Percentiles rank a stretch among this genome's conserved stretches.
These are phyloP conservation scores for Furcifer pardalis DNA, from an alignment of 2,797 vertebrate genomes.

Conservation along the genomic window DNA sequence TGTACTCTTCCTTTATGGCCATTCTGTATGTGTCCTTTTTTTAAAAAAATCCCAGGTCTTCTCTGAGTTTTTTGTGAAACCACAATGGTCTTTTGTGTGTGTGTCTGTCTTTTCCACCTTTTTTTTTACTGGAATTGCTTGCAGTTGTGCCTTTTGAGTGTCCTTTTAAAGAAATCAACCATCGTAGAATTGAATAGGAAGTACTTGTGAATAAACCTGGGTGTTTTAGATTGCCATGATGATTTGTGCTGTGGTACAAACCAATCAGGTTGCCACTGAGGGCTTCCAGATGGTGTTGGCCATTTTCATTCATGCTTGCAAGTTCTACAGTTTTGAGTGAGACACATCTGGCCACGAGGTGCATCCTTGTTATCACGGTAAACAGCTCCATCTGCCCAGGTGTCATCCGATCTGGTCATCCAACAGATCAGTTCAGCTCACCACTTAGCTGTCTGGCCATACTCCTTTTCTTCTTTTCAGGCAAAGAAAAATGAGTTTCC, in stretches of 20 bases:
- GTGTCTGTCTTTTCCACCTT: too few relatives aligned
- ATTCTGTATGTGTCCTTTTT: too few relatives aligned
- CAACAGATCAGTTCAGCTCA: constrained; percentile 46
- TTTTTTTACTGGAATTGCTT: too few relatives aligned
- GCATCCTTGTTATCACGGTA: constrained; percentile 76
- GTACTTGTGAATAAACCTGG: too few relatives aligned
- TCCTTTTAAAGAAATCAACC: too few relatives aligned
- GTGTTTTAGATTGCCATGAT: too few relatives aligned
- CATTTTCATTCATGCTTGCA: constrained; percentile 62
- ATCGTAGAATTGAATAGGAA: too few relatives aligned
- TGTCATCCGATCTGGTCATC: constrained; percentile 40
- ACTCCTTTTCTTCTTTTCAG: neutral
- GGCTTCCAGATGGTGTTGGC: constrained; percentile 66
- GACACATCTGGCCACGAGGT: neutral
- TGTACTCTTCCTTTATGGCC: too few relatives aligned
- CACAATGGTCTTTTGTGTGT: too few relatives aligned
- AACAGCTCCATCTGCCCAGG: constrained; percentile 68
- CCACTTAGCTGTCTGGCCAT: neutral
- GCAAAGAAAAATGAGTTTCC: neutral
- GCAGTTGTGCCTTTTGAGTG: too few relatives aligned
- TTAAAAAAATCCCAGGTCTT: too few relatives aligned
- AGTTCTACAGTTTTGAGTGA: constrained; percentile 43
- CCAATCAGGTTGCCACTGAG: neutral
- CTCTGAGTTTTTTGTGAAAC: too few relatives aligned
- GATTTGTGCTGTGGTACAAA: neutral